phyloP scores from a whole-genome alignment of 2,888 invertebrate genomes.

The Serrognathus titanus region DNA sequence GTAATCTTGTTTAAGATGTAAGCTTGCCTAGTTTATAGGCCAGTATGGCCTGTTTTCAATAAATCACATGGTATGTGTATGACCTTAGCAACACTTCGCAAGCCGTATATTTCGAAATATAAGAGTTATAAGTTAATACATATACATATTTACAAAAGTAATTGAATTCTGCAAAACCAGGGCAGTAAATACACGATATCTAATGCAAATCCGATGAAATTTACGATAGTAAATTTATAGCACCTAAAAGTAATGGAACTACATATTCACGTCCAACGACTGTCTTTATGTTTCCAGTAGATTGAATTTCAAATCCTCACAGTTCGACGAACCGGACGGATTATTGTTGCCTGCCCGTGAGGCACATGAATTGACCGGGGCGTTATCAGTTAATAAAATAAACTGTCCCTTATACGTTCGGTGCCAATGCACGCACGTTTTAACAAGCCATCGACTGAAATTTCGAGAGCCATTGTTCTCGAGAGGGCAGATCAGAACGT shows the following conservation, averaged over 20 bases:
- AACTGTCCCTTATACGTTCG: background rate
- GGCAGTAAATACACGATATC: too few relatives aligned
- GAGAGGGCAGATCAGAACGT: background rate
- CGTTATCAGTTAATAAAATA: conserved; percentile 16
- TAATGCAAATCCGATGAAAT: background rate
- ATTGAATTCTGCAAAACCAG: too few relatives aligned
- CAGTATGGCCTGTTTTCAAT: too few relatives aligned
- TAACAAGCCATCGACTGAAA: background rate
- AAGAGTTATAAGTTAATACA: too few relatives aligned
- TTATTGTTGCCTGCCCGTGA: conserved; percentile 12
- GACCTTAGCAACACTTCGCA: too few relatives aligned
- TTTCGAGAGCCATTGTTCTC: background rate
- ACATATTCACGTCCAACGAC: conserved; percentile 2
- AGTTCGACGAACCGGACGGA: conserved; percentile 8
- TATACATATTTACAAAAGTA: too few relatives aligned
- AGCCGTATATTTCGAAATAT: too few relatives aligned
- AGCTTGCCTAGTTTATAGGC: too few relatives aligned
- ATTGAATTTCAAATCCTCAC: conserved; percentile 14
- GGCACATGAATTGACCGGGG: conserved; percentile 8
- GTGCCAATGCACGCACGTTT: background rate
- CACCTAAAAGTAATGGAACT: background rate
- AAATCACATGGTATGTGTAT: too few relatives aligned
- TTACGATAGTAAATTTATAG: background rate
- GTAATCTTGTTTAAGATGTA: too few relatives aligned
- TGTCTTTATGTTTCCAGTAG: conserved; percentile 15